Conservation (phyloP, 2,113 vertebrate species). For the Myotis davidii region DNA sequence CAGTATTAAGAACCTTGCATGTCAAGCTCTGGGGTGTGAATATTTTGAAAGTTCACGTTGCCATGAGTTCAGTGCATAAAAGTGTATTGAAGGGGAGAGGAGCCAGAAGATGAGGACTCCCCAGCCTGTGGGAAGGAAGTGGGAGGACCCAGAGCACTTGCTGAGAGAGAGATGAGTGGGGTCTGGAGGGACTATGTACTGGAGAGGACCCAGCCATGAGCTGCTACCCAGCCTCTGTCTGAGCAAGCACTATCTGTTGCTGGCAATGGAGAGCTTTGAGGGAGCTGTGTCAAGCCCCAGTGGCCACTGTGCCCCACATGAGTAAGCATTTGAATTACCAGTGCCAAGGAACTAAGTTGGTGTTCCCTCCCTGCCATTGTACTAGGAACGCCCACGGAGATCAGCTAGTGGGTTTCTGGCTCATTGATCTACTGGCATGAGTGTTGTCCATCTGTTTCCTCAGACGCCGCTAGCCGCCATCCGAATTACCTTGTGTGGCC, state of each 20-base stretch:
- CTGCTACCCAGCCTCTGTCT: neutral
- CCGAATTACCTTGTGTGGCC: neutral
- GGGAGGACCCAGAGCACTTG: neutral
- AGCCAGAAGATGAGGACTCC: neutral
- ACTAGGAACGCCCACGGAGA: neutral
- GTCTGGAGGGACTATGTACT: neutral
- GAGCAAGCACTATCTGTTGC: neutral
- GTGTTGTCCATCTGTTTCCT: constrained; percentile 30
- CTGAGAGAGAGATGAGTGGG: neutral
- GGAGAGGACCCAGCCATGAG: neutral
- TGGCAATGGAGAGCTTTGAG: neutral
- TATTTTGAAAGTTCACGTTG: neutral
- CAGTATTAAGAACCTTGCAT: neutral
- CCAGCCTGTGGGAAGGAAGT: no score
- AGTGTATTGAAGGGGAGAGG: neutral
- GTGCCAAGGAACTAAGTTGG: neutral
- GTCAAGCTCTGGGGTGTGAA: neutral
- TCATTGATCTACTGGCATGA: neutral
- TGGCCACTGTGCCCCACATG: neutral
- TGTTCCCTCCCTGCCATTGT: neutral
- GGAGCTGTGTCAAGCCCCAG: neutral
- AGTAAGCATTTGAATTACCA: neutral
- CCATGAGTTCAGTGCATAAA: neutral
- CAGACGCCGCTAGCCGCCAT: neutral
- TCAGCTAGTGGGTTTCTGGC: constrained; percentile 16